Conservation (phyloP, 1,140 invertebrate genomes). For the Eubasilissa regina region DNA sequence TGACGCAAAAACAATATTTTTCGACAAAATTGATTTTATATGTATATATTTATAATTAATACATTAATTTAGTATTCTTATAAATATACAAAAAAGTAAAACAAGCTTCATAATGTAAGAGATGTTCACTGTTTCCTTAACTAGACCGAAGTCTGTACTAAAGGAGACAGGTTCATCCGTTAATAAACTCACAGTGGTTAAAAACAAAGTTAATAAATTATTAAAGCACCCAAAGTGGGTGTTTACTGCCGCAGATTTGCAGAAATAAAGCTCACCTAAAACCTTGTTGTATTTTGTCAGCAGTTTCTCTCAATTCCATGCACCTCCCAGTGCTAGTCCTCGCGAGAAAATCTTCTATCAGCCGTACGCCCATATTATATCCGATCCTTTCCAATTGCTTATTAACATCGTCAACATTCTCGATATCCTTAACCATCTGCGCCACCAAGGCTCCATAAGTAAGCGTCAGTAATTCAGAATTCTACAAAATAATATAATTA, state of each 20-base stretch:
- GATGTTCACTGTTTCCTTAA: too few species aligned
- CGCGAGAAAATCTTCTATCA: constrained; percentile 98
- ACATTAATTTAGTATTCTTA: too few species aligned
- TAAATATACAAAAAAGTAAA: too few species aligned
- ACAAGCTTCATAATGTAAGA: too few species aligned
- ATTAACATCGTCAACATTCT: constrained; percentile 97
- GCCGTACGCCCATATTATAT: constrained; percentile 97
- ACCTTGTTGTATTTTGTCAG: constrained; percentile 92
- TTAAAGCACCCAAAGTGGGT: neutral
- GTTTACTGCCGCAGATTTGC: too few species aligned
- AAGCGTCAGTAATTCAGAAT: constrained; percentile 96
- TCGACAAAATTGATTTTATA: too few species aligned
- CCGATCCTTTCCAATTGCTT: constrained; percentile 95
- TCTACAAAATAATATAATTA: constrained; percentile 76
- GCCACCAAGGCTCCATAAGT: constrained; percentile 98
- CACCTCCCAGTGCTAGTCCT: constrained; percentile 92
- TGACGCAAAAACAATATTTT: too few species aligned
- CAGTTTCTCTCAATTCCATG: constrained; percentile 96
- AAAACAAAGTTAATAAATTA: too few species aligned
- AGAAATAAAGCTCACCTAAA: constrained; percentile 67
- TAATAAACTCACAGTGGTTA: too few species aligned
- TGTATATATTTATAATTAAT: too few species aligned
- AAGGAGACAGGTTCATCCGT: too few species aligned
- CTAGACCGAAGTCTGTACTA: too few species aligned
- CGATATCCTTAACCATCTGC: constrained; percentile 97